Evolutionary conservation across 2,888 invertebrate species (phyloP).

Genomic region (Minunthozetes semirufus): DNA sequence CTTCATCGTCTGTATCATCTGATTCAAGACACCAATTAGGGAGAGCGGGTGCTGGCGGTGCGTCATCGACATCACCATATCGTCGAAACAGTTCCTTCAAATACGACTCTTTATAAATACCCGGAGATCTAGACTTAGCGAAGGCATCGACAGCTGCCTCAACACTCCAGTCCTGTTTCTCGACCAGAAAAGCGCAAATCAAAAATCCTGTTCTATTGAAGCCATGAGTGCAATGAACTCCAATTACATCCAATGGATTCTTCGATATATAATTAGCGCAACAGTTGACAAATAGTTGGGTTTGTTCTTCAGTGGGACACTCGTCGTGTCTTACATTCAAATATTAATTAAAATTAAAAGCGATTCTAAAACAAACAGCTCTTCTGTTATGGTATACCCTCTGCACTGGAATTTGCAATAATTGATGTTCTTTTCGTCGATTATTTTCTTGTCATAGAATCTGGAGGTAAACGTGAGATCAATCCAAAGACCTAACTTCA

Average conservation of each 20-base stretch:
- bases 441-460: slow-evolving; percentile 76
- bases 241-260: slow-evolving; percentile 69
- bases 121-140: slow-evolving; percentile 67
- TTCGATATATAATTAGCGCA: slow-evolving; percentile 70
- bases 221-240: slow-evolving; percentile 93
- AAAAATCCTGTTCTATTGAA: slow-evolving; percentile 97
- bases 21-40: slow-evolving; percentile 78
- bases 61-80: slow-evolving; percentile 65
- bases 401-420: slow-evolving; percentile 83
- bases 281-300: slow-evolving; percentile 69
- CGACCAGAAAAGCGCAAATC: slow-evolving; percentile 81
- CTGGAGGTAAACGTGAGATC: slow-evolving; percentile 91
- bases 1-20: slow-evolving; percentile 30
- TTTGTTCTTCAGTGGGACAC: slow-evolving; percentile 78
- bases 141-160: slow-evolving; percentile 75
- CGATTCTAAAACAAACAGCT: no score
- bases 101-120: slow-evolving; percentile 97
- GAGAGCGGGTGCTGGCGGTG: slow-evolving; percentile 63
- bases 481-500: slow-evolving; percentile 87
- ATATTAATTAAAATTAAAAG: neutral
- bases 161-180: slow-evolving; percentile 56
- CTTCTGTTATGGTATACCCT: no score
- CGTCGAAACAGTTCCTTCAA: slow-evolving; percentile 73
- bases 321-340: slow-evolving; percentile 63
- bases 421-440: slow-evolving; percentile 67